Evolutionary conservation across 1,140 invertebrate genomes (phyloP).

Genomic region (Atta colombica): DNA sequence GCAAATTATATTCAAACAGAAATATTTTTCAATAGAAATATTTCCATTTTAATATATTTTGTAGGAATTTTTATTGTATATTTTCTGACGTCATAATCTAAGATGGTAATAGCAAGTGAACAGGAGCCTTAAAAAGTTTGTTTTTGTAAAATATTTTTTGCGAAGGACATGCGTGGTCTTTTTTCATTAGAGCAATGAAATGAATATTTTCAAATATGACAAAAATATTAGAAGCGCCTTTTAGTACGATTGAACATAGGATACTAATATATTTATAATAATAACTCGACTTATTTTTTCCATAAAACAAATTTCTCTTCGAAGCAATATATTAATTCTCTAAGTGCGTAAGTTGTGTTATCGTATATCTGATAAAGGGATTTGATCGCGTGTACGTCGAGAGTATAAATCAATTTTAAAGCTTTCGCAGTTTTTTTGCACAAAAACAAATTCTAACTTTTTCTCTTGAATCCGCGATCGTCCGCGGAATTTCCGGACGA

Average conservation of each 20-base stretch:
- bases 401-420: conserved; percentile 35
- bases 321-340: conserved; percentile 26
- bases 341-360: neutral
- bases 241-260: neutral
- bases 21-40: no score
- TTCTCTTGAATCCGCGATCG: neutral
- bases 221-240: conserved; percentile 35
- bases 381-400: neutral
- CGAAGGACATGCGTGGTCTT: neutral
- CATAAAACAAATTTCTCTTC: neutral
- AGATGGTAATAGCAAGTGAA: no score
- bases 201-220: conserved; percentile 3
- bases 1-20: no score
- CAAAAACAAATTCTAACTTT: conserved; percentile 30
- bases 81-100: no score
- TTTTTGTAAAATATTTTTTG: conserved; percentile 13
- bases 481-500: conserved; percentile 58
- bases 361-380: neutral
- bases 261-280: neutral
- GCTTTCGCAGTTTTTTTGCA: neutral
- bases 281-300: neutral
- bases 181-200: neutral
- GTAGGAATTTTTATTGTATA: no score
- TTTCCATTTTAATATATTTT: no score
- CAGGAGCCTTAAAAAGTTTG: neutral